Evolutionary conservation across 2,113 vertebrate species (phyloP), one percentile per base, ranked within the genome.

Genomic region (Labrus mixtus): DNA sequence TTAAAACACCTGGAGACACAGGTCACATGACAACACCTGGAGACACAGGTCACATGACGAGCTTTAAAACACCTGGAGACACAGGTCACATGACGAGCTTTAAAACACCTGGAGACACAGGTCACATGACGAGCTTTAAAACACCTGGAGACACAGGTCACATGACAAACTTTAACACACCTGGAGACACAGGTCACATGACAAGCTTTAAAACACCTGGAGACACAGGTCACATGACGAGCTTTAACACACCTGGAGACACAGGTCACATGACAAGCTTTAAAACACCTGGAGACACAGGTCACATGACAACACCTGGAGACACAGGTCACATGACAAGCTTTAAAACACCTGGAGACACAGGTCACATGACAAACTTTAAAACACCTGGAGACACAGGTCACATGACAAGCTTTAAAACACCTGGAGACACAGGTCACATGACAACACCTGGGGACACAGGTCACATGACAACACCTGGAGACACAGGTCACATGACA

Each of bases 141-240:
- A n/a, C n/a, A n/a, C n/a, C n/a, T n/a, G n/a, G n/a, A n/a, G n/a
- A n/a, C n/a, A n/a, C n/a, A n/a, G n/a, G n/a, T n/a, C 20, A 29
- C 16, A 25, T 45, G 53, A 23, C 10, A 19, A 19, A 10, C 43
- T 5, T 2, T 11, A 16, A 45, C 2, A 45, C 43, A 45, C 12
- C 12, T 45, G 11, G 12, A 12, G 15, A 15, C 10, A 45, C 43
- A 45, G 43, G 43, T 45, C 12, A 45, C 4, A 39, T 12, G 57
- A 12, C 16, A 39, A 10, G n/a, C 4, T 39, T 11, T 16, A 22
- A 12, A 2, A 45, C 54, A 99, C 98, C 98, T 99, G 87, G 1
- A 51, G 12, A 64, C 10, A 78, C 1, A 23, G 7, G 60, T 55
- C 60, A 81, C n/a, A 65, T 37, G 62, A 81, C 54, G 50, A 41